phyloP scores from a whole-genome alignment of 2,797 vertebrate genomes.

The Rallus crepitans region DNA sequence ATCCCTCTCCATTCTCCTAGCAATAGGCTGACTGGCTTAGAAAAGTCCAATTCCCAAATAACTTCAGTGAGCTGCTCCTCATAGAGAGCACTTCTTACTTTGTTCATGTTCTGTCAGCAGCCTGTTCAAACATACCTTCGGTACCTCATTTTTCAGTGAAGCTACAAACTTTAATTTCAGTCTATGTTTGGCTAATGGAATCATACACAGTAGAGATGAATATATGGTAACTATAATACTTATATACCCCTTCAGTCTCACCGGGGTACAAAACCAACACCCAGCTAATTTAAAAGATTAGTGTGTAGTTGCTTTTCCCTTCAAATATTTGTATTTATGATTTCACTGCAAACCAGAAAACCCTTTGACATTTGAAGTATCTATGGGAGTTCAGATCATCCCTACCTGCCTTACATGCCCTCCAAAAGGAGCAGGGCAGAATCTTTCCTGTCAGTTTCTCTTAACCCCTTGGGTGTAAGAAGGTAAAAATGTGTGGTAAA shows the following conservation, averaged over 20 bases:
- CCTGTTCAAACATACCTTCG: not conserved
- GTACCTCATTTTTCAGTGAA: not conserved
- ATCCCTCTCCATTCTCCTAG: not conserved
- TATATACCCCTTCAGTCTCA: not conserved
- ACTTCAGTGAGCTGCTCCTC: not conserved
- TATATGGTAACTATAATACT: not conserved
- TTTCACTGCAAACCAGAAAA: not conserved
- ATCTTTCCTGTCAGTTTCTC: not conserved
- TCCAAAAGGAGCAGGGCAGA: not conserved
- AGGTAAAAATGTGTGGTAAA: not conserved
- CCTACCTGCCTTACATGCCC: not conserved
- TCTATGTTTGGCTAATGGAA: not conserved
- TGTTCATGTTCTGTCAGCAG: not conserved
- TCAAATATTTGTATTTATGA: not conserved
- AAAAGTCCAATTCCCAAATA: not conserved
- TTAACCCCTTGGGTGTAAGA: not conserved
- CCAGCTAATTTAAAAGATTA: not conserved
- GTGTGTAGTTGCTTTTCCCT: not conserved
- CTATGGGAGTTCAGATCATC: not conserved
- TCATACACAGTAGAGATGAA: not conserved
- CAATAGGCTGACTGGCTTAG: not conserved
- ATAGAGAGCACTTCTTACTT: not conserved
- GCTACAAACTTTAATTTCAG: not conserved
- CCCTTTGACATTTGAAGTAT: not conserved
- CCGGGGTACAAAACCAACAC: not conserved